Evolutionary conservation across 2,113 vertebrate species (phyloP).

Genomic region (Phyllopteryx taeniolatus): DNA sequence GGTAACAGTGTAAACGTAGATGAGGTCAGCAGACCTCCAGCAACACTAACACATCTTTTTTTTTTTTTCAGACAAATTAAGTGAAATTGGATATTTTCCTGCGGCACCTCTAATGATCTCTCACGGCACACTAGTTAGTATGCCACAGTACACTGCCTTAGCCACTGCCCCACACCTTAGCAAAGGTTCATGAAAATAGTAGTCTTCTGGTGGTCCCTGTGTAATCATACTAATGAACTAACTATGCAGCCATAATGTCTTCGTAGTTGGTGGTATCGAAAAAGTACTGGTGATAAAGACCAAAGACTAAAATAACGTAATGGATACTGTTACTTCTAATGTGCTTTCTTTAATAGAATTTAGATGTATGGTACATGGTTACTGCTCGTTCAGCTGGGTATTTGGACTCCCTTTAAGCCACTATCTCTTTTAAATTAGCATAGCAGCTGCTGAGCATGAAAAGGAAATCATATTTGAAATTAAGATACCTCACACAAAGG

Average conservation of each 20-base stretch:
- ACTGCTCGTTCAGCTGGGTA: slow-evolving; percentile 25
- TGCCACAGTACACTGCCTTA: no score
- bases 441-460: slow-evolving; percentile 24
- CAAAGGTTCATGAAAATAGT: neutral
- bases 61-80: no score
- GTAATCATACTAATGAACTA: neutral
- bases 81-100: no score
- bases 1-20: slow-evolving; percentile 1
- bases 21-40: neutral
- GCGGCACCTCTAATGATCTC: no score
- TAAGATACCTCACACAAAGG: slow-evolving; percentile 33
- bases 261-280: neutral
- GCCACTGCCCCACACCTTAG: no score
- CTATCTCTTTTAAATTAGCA: slow-evolving; percentile 37
- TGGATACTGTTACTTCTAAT: slow-evolving; percentile 3
- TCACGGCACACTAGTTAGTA: no score
- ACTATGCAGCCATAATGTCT: neutral
- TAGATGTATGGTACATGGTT: slow-evolving; percentile 17
- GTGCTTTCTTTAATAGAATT: slow-evolving; percentile 19
- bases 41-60: no score
- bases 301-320: slow-evolving; percentile 6
- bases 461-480: slow-evolving; percentile 29
- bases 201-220: neutral
- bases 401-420: slow-evolving; percentile 26
- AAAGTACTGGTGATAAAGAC: neutral